Conservation (phyloP, 1,140 invertebrate genomes). For the Leptoteleia sp. region DNA sequence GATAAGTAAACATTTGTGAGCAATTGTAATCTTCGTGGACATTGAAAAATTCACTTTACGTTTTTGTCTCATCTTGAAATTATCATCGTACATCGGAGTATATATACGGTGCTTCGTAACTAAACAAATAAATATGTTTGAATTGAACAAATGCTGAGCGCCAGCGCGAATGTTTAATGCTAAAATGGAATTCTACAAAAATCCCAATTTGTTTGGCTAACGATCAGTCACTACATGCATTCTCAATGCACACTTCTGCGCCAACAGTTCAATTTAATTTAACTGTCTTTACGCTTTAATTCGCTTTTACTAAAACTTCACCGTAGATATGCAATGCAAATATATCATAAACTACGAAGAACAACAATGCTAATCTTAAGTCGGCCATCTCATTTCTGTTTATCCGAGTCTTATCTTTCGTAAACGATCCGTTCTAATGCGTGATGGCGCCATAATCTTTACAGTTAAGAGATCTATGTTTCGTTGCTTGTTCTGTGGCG, state of each 20-base stretch:
- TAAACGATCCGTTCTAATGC: too few relatives aligned
- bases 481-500: too few relatives aligned
- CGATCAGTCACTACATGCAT: neutral
- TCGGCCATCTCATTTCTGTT: too few relatives aligned
- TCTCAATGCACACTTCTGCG: neutral
- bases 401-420: too few relatives aligned
- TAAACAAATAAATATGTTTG: neutral
- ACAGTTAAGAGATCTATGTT: too few relatives aligned
- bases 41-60: neutral
- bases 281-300: neutral
- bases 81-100: neutral
- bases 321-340: neutral
- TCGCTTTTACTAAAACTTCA: neutral
- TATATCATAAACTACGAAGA: neutral
- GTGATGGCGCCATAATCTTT: too few relatives aligned
- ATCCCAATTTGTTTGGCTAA: too few relatives aligned
- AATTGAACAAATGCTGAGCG: neutral
- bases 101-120: neutral
- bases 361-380: neutral
- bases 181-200: neutral
- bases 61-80: neutral
- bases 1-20: neutral
- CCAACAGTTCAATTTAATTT: neutral
- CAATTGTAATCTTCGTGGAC: neutral
- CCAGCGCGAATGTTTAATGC: neutral